A percentile compares a stretch with the other conserved stretches of the same genome.
Evolutionary conservation across 2,888 invertebrate species (phyloP).

Genomic region (Tenodera sinensis): DNA sequence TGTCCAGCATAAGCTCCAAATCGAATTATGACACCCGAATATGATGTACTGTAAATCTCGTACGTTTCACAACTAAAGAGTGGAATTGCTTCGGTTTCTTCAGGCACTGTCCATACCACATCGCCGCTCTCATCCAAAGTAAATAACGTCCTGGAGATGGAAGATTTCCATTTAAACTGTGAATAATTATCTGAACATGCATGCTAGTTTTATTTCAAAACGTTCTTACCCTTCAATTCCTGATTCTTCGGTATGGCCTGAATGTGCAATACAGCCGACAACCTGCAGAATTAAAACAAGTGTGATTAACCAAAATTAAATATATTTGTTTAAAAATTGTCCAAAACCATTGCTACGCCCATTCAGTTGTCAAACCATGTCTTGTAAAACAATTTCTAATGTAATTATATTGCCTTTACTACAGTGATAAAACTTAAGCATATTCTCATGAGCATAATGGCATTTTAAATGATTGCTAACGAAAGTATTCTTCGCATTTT

Average conservation of each 20-base stretch:
- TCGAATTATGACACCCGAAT: conserved; percentile 47
- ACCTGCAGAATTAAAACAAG: conserved; percentile 42
- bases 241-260: conserved; percentile 47
- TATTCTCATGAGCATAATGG: not conserved
- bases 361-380: conserved; percentile 22
- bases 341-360: not conserved
- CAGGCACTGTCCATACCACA: conserved; percentile 59
- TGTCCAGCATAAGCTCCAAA: conserved; percentile 63
- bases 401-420: not conserved
- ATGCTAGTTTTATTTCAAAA: not conserved
- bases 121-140: conserved; percentile 59
- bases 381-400: not conserved
- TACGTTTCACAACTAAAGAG: conserved; percentile 67
- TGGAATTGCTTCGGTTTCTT: conserved; percentile 54
- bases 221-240: conserved; percentile 50
- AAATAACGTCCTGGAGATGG: conserved; percentile 45
- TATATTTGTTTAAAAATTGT: not conserved
- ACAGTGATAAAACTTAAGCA: not conserved
- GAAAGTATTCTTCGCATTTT: not conserved
- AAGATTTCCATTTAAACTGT: not conserved
- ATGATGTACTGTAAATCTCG: conserved; percentile 49
- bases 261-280: conserved; percentile 47
- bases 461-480: not conserved
- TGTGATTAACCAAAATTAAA: not conserved
- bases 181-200: not conserved